A percentile compares a stretch with the other conserved stretches of the same genome.
Conservation (phyloP, 1,140 invertebrate genomes). For the Drosophila kepulauana region DNA sequence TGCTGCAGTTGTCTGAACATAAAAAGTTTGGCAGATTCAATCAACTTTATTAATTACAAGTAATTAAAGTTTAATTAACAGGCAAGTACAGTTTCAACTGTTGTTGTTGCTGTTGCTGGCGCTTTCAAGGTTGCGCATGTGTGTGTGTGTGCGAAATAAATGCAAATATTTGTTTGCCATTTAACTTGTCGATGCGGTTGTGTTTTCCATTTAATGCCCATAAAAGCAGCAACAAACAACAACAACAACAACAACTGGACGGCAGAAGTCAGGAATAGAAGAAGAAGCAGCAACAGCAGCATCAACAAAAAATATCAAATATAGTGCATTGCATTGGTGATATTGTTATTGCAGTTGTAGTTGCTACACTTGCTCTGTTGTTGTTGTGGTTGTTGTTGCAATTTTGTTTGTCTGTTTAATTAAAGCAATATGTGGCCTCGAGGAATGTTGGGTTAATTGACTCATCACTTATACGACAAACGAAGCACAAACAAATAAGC, state of each 20-base stretch:
- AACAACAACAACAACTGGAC: not conserved
- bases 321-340: slow-evolving; percentile 46
- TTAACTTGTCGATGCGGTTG: slow-evolving; percentile 53
- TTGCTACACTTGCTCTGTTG: slow-evolving; percentile 31
- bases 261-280: slow-evolving; percentile 44
- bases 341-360: slow-evolving; percentile 55
- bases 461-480: slow-evolving; percentile 83
- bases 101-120: slow-evolving; percentile 24
- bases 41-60: slow-evolving; percentile 78
- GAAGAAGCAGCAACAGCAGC: slow-evolving; percentile 22
- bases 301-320: slow-evolving; percentile 52
- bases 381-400: slow-evolving; percentile 52
- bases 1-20: not conserved
- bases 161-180: slow-evolving; percentile 75
- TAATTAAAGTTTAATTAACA: slow-evolving; percentile 81
- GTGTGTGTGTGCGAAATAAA: slow-evolving; percentile 43
- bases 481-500: slow-evolving; percentile 78
- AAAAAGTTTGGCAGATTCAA: slow-evolving; percentile 59
- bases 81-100: slow-evolving; percentile 20
- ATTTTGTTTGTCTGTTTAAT: slow-evolving; percentile 81
- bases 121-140: slow-evolving; percentile 66
- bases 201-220: slow-evolving; percentile 53
- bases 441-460: slow-evolving; percentile 83
- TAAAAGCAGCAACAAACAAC: slow-evolving; percentile 19
- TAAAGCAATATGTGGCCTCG: slow-evolving; percentile 82